Conservation (phyloP, 2,797 vertebrate species). For the Sternotherus odoratus region DNA sequence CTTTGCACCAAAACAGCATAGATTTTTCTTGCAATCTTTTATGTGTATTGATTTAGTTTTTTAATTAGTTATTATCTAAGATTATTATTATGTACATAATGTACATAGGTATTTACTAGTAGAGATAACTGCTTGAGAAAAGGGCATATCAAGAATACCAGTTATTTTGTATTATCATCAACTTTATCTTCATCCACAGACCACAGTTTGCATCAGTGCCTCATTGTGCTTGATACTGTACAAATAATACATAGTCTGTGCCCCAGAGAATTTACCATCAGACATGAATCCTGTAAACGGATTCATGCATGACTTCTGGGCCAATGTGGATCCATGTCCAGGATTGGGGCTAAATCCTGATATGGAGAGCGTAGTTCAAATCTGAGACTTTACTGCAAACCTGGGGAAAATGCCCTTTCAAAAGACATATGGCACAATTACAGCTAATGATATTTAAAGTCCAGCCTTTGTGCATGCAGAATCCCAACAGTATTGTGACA, state of each 20-base stretch:
- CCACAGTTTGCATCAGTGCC: not conserved
- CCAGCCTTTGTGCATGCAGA: accelerated
- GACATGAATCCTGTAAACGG: not conserved
- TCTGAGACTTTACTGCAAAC: not conserved
- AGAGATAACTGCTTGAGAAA: not conserved
- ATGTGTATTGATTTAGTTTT: not conserved
- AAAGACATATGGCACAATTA: not conserved
- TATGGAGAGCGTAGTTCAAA: not conserved
- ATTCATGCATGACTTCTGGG: not conserved
- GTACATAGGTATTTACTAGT: not conserved
- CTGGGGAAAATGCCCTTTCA: not conserved
- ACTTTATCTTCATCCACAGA: not conserved
- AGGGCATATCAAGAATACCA: not conserved
- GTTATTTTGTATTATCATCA: not conserved
- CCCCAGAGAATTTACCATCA: not conserved
- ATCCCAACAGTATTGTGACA: accelerated
- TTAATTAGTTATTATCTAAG: not conserved
- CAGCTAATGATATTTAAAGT: not conserved
- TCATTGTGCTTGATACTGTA: not conserved
- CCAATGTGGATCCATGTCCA: not conserved
- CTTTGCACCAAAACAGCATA: not conserved
- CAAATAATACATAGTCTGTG: not conserved
- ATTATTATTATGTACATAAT: not conserved
- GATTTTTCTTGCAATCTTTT: not conserved
- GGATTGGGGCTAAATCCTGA: not conserved